These are phyloP conservation scores for Dasyprocta punctata DNA, from an alignment of 2,113 vertebrate genomes.

Conservation along the genomic window DNA sequence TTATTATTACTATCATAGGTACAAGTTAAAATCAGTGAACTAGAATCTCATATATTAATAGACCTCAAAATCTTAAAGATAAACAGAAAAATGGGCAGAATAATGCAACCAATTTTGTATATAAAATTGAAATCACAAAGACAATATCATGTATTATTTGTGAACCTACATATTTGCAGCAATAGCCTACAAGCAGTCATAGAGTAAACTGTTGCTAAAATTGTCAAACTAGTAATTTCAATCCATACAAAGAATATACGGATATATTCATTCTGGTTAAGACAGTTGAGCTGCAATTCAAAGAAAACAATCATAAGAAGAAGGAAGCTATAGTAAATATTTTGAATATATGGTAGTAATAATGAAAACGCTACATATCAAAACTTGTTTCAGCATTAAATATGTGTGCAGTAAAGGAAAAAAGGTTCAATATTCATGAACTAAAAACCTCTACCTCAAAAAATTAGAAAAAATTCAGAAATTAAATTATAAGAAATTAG, in stretches of 20 bases:
- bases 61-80: not conserved
- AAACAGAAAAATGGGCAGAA: not conserved
- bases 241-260: not conserved
- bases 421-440: not conserved
- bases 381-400: not conserved
- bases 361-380: not conserved
- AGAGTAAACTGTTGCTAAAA: not conserved
- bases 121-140: not conserved
- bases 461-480: not conserved
- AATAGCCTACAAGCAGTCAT: not conserved
- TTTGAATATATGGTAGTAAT: not conserved
- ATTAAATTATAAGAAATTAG: not conserved
- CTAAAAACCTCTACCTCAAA: not conserved
- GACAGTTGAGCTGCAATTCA: not conserved
- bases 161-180: not conserved
- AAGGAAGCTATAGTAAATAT: not conserved
- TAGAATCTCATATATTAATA: not conserved
- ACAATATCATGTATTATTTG: not conserved
- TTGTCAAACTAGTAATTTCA: not conserved
- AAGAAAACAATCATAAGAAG: not conserved
- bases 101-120: not conserved
- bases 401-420: not conserved
- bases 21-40: not conserved
- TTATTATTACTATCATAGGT: not conserved
- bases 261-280: not conserved